phyloP scores from a whole-genome alignment of 2,797 vertebrate species.

The Phrynocephalus vlangalii region DNA sequence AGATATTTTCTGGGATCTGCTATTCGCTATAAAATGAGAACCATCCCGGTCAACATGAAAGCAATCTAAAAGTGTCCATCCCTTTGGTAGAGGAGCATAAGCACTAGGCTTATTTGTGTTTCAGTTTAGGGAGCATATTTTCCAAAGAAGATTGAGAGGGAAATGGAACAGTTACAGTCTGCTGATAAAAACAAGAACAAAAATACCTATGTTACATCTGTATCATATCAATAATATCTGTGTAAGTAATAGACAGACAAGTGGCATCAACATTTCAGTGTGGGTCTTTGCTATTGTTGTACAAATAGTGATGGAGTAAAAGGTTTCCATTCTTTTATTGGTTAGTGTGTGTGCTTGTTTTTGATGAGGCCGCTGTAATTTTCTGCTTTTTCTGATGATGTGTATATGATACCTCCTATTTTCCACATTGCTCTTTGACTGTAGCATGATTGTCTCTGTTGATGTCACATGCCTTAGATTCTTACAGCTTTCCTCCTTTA shows the following conservation, averaged over 20 bases:
- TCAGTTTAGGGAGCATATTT: slow-evolving; percentile 44
- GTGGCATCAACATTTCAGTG: slow-evolving; percentile 39
- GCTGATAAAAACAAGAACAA: slow-evolving; percentile 34
- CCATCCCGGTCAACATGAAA: not conserved
- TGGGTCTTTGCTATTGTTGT: slow-evolving; percentile 33
- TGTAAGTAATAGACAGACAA: slow-evolving; percentile 35
- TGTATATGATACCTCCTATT: slow-evolving; percentile 54
- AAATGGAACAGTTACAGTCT: slow-evolving; percentile 32
- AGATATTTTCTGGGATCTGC: not conserved
- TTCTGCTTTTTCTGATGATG: slow-evolving; percentile 51
- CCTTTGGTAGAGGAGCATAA: slow-evolving; percentile 38
- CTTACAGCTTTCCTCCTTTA: slow-evolving; percentile 37
- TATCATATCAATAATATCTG: slow-evolving; percentile 42
- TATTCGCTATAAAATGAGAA: not conserved
- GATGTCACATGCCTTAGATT: slow-evolving; percentile 28
- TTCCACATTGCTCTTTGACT: slow-evolving; percentile 39
- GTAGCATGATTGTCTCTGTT: slow-evolving; percentile 34
- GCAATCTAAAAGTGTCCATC: slow-evolving; percentile 21
- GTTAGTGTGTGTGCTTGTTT: slow-evolving; percentile 53
- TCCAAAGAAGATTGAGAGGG: slow-evolving; percentile 36
- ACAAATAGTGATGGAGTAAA: slow-evolving; percentile 20
- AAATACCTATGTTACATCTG: slow-evolving; percentile 32
- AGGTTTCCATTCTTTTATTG: slow-evolving; percentile 29
- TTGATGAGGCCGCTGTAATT: slow-evolving; percentile 51
- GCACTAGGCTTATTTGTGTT: not conserved